Percentiles rank a stretch among this genome's conserved stretches.
phyloP scores from a whole-genome alignment of 2,113 vertebrate species.

The Daphoenositta chrysoptera region DNA sequence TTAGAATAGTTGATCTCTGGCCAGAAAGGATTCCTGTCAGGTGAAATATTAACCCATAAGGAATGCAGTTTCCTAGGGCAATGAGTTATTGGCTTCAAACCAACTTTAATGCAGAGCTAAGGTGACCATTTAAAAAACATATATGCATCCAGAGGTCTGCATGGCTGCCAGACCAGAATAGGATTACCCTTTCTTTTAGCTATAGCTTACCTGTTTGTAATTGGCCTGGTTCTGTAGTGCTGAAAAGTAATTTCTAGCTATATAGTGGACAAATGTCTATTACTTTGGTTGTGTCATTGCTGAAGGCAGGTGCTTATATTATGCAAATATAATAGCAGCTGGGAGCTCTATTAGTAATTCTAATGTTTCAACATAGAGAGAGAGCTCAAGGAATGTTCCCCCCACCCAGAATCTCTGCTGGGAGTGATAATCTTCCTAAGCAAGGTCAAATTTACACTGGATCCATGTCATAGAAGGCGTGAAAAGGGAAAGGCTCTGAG shows the following conservation, averaged over 20 bases:
- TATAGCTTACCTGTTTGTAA: background rate
- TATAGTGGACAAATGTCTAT: background rate
- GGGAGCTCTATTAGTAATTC: background rate
- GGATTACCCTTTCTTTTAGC: background rate
- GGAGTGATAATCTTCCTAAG: background rate
- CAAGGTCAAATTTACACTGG: background rate
- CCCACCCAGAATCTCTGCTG: background rate
- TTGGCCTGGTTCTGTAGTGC: background rate
- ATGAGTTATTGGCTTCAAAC: conserved; percentile 14
- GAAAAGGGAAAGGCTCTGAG: background rate
- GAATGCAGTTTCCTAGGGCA: conserved; percentile 43
- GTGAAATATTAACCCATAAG: conserved; percentile 61
- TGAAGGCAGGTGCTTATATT: background rate
- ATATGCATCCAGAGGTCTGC: background rate
- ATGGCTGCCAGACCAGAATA: background rate
- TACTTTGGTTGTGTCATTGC: background rate
- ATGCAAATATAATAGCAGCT: background rate
- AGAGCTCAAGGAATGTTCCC: background rate
- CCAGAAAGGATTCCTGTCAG: conserved; percentile 59
- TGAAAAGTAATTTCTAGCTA: background rate
- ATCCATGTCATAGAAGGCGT: background rate
- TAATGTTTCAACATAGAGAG: background rate
- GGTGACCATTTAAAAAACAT: conserved; percentile 41
- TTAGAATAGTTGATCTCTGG: conserved; percentile 6
- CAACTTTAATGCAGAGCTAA: conserved; percentile 14